Conservation (phyloP, 1,140 invertebrate genomes). For the Ips nitidus region DNA sequence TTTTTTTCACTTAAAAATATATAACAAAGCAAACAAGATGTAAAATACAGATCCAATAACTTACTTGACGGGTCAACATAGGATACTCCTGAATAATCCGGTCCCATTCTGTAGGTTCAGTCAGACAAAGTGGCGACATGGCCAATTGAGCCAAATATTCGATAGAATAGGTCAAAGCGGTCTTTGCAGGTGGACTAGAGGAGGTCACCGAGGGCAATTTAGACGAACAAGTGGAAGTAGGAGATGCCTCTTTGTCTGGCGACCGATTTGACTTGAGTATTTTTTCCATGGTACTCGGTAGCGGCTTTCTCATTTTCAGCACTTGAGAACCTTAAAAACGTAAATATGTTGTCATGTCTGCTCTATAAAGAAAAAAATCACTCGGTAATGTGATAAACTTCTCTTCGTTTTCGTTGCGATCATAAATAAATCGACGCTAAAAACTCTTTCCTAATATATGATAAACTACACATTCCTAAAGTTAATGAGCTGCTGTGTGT, state of each 20-base stretch:
- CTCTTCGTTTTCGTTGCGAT: no score
- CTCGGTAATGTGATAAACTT: no score
- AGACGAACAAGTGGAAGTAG: constrained; percentile 10
- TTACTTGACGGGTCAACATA: constrained; percentile 57
- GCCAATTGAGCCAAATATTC: constrained; percentile 59
- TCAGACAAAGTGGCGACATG: constrained; percentile 57
- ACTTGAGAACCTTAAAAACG: constrained; percentile 32
- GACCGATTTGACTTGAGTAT: constrained; percentile 40
- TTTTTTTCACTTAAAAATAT: background rate
- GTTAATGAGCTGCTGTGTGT: no score
- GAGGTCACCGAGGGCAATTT: constrained; percentile 2
- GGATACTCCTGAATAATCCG: constrained; percentile 58
- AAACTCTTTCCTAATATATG: no score
- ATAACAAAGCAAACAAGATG: no score
- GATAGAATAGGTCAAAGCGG: constrained; percentile 51
- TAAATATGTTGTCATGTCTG: background rate
- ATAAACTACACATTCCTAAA: no score
- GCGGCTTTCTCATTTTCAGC: constrained; percentile 44
- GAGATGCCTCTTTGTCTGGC: constrained; percentile 25
- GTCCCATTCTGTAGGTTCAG: constrained; percentile 57
- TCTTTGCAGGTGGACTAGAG: constrained; percentile 7
- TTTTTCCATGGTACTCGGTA: constrained; percentile 46
- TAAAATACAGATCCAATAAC: no score
- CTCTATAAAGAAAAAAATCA: no score
- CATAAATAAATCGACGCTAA: no score